Base-by-base conservation (phyloP, 2,888 invertebrate species). In the Torymus auratus region DNA sequence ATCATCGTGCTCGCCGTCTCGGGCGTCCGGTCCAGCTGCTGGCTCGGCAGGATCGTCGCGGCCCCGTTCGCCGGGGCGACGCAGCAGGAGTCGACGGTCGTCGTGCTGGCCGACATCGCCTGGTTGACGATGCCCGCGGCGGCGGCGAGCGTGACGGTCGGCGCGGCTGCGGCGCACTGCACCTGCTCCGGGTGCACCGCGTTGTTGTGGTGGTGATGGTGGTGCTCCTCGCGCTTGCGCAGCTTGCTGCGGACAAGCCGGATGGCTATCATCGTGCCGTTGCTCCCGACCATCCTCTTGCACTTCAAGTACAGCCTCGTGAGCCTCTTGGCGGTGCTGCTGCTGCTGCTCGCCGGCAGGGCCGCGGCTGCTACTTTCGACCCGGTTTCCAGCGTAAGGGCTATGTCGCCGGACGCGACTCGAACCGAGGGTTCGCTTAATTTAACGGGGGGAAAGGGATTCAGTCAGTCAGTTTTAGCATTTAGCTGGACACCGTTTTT, bases 171-270 rank as follows among this genome's bases (percentile, higher is more conserved):
- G 50, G 70, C 58, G 50, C 68, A 41, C 17, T 60, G 73, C 62
- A 78, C 75, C 64, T 83, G 83, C 85, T 94, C 93, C 81, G 95
- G 94, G 88, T 94, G 95, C 85, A 94, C 94, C 88, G 94, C 93
- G 88, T 94, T 94, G 28, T 72, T 61, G 10, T 60, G 53, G 85
- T 94, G 93, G 91, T 94, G 68, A 13, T 75, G 73, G 4, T 74
- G 65, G 91, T 94, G 94, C 91, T 96, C 96, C 92, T 96, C 96
- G 87, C 96, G 94, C 92, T 96, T 96, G 89, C 96, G 94, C 92
- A 96, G 94, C 93, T 96, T 96, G 92, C 96, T 96, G 94, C 96
- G 96, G 92, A 96, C 96, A 94, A 96, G 95, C 92, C 96, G 96
- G 91, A 96, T 95, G 91, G 96, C 96, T 92, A 95, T 95, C 94